These are phyloP conservation scores for Anabacerthia variegaticeps DNA, from an alignment of 2,797 vertebrate genomes.

Conservation along the genomic window DNA sequence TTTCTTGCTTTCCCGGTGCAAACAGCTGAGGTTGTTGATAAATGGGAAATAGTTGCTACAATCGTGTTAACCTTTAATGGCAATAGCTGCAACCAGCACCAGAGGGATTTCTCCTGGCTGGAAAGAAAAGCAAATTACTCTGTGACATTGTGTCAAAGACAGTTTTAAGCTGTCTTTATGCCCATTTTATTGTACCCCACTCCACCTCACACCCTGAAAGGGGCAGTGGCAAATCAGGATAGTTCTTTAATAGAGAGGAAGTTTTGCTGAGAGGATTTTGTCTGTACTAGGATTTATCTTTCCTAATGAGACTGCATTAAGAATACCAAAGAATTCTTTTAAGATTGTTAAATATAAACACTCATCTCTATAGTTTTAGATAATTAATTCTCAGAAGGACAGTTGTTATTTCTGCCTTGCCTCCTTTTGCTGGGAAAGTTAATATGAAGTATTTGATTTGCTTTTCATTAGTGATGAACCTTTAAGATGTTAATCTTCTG, in stretches of 20 bases:
- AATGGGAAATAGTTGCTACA: background rate
- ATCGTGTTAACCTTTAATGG: background rate
- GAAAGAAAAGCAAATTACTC: background rate
- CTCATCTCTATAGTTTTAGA: background rate
- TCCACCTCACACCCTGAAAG: background rate
- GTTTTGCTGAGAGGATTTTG: conserved; percentile 29
- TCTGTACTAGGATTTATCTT: background rate
- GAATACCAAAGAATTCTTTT: conserved; percentile 3
- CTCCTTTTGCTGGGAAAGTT: background rate
- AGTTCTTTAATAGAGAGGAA: background rate
- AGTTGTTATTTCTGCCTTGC: background rate
- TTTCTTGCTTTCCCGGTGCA: background rate
- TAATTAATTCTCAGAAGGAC: background rate
- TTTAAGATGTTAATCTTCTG: conserved; percentile 49
- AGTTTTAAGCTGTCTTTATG: background rate
- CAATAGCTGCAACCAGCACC: background rate
- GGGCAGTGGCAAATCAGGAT: background rate
- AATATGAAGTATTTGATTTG: background rate
- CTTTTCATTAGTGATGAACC: background rate
- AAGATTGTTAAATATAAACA: conserved; percentile 19
- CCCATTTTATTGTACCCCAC: rapidly evolving
- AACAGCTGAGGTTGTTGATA: background rate
- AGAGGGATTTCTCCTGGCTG: background rate
- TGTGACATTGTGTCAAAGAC: background rate
- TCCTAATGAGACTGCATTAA: background rate